Percentiles rank a stretch among this genome's conserved stretches.
These are phyloP conservation scores for Ostrea edulis DNA, from an alignment of 1,140 invertebrate species.

Conservation along the genomic window DNA sequence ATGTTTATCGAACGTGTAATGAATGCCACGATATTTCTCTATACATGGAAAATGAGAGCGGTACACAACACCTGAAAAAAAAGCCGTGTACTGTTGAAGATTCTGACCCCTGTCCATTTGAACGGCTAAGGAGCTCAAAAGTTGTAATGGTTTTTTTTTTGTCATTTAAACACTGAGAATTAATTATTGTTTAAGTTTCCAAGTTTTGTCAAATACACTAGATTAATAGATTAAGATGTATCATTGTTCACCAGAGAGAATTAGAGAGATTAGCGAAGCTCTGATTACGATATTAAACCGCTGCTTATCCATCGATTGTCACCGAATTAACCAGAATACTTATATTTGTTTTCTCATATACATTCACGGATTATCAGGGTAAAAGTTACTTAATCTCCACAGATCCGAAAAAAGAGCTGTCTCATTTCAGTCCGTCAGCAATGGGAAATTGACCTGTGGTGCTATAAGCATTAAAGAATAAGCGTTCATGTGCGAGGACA, in stretches of 20 bases:
- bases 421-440: not conserved
- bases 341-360: not conserved
- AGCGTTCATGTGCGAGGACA: too few species aligned
- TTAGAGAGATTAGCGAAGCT: not conserved
- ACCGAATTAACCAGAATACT: not conserved
- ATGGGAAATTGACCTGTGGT: not conserved
- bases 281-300: not conserved
- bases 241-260: not conserved
- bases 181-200: not conserved
- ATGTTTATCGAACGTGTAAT: too few species aligned
- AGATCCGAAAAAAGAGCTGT: not conserved
- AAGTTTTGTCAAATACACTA: not conserved
- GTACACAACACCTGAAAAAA: too few species aligned
- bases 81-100: too few species aligned
- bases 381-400: constrained; percentile 1
- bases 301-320: not conserved
- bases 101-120: too few species aligned
- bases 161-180: not conserved
- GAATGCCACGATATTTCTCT: too few species aligned
- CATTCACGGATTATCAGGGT: not conserved
- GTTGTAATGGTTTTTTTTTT: not conserved
- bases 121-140: too few species aligned
- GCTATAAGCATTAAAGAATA: too few species aligned
- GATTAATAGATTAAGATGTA: not conserved
- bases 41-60: too few species aligned